Percentiles rank a stretch among this genome's conserved stretches.
phyloP scores from a whole-genome alignment of 2,888 invertebrate genomes.

The Tiphia femorata region DNA sequence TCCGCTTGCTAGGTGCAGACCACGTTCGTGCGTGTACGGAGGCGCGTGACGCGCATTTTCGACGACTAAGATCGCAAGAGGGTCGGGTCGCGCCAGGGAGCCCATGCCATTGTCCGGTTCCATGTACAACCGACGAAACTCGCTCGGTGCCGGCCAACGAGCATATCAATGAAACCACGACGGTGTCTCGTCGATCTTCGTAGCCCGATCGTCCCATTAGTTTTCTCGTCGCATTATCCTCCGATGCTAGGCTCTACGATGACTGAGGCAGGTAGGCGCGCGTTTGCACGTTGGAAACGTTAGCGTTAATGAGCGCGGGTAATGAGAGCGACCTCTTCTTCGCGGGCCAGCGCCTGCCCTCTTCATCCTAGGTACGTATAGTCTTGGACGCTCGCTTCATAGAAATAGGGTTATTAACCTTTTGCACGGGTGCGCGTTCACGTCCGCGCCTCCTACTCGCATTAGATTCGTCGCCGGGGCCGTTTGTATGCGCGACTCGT shows the following conservation, averaged over 20 bases:
- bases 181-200: no score
- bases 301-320: neutral
- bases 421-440: no score
- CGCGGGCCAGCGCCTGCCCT: neutral
- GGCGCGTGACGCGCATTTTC: conserved; percentile 52
- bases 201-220: neutral
- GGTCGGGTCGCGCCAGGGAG: conserved; percentile 5
- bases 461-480: conserved; percentile 19
- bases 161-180: conserved; percentile 37
- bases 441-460: no score
- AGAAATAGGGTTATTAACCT: conserved; percentile 24
- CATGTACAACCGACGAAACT: conserved; percentile 35
- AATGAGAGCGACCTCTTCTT: neutral
- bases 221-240: no score
- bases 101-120: conserved; percentile 40
- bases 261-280: no score
- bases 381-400: no score
- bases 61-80: neutral
- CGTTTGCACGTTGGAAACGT: no score
- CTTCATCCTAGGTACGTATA: conserved; percentile 17
- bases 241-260: no score
- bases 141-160: conserved; percentile 13
- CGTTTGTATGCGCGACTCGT: conserved; percentile 6
- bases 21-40: conserved; percentile 35
- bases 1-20: conserved; percentile 19